phyloP scores from a whole-genome alignment of 2,113 vertebrate genomes.

The Nesoenas mayeri region DNA sequence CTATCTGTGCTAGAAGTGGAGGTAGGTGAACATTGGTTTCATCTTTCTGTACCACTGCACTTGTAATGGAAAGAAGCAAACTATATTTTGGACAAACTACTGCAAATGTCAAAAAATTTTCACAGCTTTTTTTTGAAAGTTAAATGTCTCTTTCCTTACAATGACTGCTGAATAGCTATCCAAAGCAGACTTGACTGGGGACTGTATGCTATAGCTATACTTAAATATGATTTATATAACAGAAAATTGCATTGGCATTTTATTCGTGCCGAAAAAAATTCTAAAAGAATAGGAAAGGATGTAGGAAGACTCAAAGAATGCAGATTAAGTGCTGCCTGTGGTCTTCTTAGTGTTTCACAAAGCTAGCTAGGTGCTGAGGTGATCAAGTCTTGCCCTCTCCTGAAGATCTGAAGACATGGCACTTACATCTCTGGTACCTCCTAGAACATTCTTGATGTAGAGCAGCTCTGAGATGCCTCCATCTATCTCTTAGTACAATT shows the following conservation, averaged over 20 bases:
- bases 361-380: neutral
- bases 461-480: neutral
- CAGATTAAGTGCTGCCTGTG: neutral
- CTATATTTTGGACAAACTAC: neutral
- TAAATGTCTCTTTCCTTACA: neutral
- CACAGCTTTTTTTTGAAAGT: neutral
- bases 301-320: neutral
- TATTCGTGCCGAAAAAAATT: neutral
- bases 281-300: neutral
- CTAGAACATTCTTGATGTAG: neutral
- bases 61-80: neutral
- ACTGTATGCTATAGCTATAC: neutral
- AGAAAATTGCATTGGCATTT: neutral
- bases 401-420: neutral
- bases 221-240: neutral
- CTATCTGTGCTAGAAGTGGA: neutral
- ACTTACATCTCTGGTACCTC: neutral
- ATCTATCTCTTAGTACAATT: neutral
- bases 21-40: neutral
- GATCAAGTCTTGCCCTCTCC: neutral
- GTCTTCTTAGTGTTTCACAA: neutral
- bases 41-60: neutral
- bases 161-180: neutral
- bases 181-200: neutral
- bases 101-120: neutral